Base-by-base conservation (phyloP, 2,888 invertebrate genomes). In the Hirudinaria manillensis region DNA sequence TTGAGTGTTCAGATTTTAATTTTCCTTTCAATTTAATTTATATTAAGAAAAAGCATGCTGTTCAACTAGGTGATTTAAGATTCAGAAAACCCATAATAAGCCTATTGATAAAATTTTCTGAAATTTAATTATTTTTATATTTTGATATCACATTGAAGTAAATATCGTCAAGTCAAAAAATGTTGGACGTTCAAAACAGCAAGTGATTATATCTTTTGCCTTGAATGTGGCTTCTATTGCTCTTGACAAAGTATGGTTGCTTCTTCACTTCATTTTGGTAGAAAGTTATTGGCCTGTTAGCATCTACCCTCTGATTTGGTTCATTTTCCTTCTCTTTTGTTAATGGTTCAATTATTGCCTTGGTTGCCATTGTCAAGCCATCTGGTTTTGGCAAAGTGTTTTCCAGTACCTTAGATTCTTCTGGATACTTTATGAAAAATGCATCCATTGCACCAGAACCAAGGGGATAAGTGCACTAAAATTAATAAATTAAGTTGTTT, bases 221-320 rank as follows among this genome's bases (percentile, higher is more conserved):
- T 61, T 29, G 24, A 6, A 24, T n/a, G 24, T 61, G 24, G 29
- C 10, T 61, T 24, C 24, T 7, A 27, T 29, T 24, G 10, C 7
- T 61, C 29, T 61, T 61, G n/a, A 61, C 61, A 61, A 61, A 7
- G n/a, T 61, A 61, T 61, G 61, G 29, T 19, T 61, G 24, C 61
- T 61, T 61, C 29, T 61, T 61, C 24, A 27, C 24, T n/a, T 61
- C 61, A 61, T 24, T 61, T 61, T 61, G 24, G 19, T 61, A 61
- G 13, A 61, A 61, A 61, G 24, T 29, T 61, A 29, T 61, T 61
- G 24, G 24, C 24, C 7, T 10, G 24, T 61, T 61, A 10, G n/a
- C 29, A 61, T 61, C 61, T 61, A 29, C 6, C 19, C n/a, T n/a
- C n/a, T n/a, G n/a, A n/a, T 61, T 29, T 61, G 45, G 45, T 2